Evolutionary conservation across 2,113 vertebrate genomes (phyloP).

Genomic region (Ophiodon elongatus): DNA sequence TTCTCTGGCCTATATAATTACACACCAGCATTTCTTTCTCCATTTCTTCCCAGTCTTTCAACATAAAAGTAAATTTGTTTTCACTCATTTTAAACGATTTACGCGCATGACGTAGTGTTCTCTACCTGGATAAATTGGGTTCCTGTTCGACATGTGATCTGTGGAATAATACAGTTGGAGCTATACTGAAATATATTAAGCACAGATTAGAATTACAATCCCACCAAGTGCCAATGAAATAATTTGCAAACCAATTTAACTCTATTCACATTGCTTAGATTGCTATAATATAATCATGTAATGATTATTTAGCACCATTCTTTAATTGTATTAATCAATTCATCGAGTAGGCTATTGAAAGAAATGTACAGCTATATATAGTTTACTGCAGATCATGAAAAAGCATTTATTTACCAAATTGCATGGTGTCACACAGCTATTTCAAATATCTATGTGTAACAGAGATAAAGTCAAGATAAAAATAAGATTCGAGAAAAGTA

Average conservation of each 20-base stretch:
- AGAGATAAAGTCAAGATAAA: conserved; percentile 2
- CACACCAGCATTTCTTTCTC: not conserved
- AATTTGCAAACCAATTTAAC: conserved; percentile 8
- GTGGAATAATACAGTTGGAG: conserved; percentile 25
- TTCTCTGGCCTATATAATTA: conserved; percentile 57
- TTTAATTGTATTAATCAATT: conserved; percentile 2
- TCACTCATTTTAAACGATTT: conserved; percentile 16
- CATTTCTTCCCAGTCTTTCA: conserved; percentile 10
- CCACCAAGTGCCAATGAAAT: conserved; percentile 6
- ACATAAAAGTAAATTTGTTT: not conserved
- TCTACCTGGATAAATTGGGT: conserved; percentile 39
- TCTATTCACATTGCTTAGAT: conserved; percentile 17
- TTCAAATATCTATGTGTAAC: conserved; percentile 4
- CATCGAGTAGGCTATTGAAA: not conserved
- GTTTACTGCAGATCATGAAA: not conserved
- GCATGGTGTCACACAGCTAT: not conserved
- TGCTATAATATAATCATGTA: conserved; percentile 30
- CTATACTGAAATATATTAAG: conserved; percentile 5
- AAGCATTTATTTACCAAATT: not conserved
- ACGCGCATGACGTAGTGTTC: not conserved
- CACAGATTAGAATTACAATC: conserved; percentile 26
- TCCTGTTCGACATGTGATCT: conserved; percentile 33
- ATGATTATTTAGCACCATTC: conserved; percentile 1
- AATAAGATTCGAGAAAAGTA: not conserved
- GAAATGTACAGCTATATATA: not conserved